Base-by-base conservation (phyloP, 2,113 vertebrate species). In the Pagrus major region DNA sequence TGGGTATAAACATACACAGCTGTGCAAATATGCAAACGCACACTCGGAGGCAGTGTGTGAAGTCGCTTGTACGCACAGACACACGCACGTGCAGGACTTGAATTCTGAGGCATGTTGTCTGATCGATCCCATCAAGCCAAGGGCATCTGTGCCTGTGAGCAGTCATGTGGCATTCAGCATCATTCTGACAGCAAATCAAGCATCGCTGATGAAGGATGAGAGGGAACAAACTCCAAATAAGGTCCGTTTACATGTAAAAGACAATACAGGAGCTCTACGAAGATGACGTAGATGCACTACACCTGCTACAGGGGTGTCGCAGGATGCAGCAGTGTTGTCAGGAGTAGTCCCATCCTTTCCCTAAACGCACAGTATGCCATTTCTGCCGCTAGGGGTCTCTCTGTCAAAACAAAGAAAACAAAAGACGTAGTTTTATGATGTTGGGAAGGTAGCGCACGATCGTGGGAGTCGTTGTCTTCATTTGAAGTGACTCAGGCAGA, bases 11-110 rank as follows among this genome's bases (percentile, higher is more conserved):
- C 83, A 89, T 55, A 72, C 84, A 74, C 81, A 86, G 79, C 76
- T 88, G 85, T 80, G 74, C 75, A 92, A 81, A 87, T 76, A 85
- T 82, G 55, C 74, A 88, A 80, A 70, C 63, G 71, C 52, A 81
- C 67, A 74, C 56, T 60, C 27, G 16, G 6, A 65, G 23, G 11
- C 21, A 20, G 60, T 37, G 47, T 63, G 63, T 25, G 39, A 10
- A 44, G 4, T n/a, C n/a, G n/a, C n/a, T n/a, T n/a, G n/a, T n/a
- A 54, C 23, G 25, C 47, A 54, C 21, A 55, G 15, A 54, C 29
- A 37, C 37, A 42, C 29, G 55, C 65, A 72, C 10, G 23, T 47
- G 18, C 42, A 44, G 33, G 41, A 64, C 72, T 63, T 56, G 70
- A 31, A 75, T 41, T 76, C 73, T 12, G n/a, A 67, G 72, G 54